A percentile compares a stretch with the other conserved stretches of the same genome.
Evolutionary conservation across 2,888 invertebrate genomes (phyloP).

Genomic region (Lochmaea crataegi): DNA sequence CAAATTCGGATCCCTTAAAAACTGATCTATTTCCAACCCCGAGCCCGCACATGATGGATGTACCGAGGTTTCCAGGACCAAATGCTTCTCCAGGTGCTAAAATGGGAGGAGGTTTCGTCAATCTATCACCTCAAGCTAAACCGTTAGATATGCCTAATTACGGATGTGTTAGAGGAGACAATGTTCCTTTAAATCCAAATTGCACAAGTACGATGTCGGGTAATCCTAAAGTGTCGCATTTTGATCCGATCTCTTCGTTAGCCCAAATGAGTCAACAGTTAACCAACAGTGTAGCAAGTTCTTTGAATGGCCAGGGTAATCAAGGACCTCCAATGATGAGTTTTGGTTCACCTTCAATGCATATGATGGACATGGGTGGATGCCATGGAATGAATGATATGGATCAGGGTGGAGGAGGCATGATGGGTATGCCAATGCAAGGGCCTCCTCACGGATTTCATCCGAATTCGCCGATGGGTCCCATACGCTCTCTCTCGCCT

Average conservation of each 20-base stretch:
- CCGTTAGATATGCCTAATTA: constrained; percentile 63
- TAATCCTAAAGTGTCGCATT: constrained; percentile 76
- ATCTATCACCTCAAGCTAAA: constrained; percentile 64
- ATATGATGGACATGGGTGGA: constrained; percentile 65
- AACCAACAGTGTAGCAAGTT: constrained; percentile 78
- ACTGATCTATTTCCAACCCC: constrained; percentile 63
- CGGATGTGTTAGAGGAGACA: constrained; percentile 69
- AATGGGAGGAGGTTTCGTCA: constrained; percentile 64
- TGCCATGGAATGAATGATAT: constrained; percentile 63
- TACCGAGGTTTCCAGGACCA: constrained; percentile 67
- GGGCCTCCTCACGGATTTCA: constrained; percentile 64
- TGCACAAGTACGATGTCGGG: constrained; percentile 69
- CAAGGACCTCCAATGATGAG: constrained; percentile 68
- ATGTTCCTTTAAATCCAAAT: constrained; percentile 76
- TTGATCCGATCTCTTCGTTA: constrained; percentile 93
- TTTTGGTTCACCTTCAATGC: constrained; percentile 68
- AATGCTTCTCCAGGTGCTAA: constrained; percentile 63
- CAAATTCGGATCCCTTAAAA: constrained; percentile 61
- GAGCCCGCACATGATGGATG: constrained; percentile 64
- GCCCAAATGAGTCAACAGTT: constrained; percentile 96
- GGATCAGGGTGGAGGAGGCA: constrained; percentile 57
- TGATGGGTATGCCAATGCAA: constrained; percentile 64
- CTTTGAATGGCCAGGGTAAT: constrained; percentile 69
- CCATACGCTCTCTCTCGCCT: constrained; percentile 71
- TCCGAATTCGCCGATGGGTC: constrained; percentile 61